A percentile compares a stretch with the other conserved stretches of the same genome.
Conservation (phyloP, 2,888 invertebrate species). For the Mythimna ferrago region DNA sequence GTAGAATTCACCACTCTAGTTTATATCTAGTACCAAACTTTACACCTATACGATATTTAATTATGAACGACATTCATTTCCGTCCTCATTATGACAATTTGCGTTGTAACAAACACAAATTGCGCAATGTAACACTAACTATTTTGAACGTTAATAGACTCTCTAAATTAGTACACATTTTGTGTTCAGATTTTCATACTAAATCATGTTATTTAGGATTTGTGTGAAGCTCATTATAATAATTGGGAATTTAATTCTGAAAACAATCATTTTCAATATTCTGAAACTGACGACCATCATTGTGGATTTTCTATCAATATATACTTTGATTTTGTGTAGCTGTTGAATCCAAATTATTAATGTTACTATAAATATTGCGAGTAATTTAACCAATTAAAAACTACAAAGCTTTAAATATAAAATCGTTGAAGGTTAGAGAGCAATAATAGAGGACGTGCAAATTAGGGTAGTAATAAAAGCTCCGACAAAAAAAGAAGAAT, state of each 20-base stretch:
- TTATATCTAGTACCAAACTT: slow-evolving; percentile 24
- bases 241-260: slow-evolving; percentile 28
- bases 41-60: slow-evolving; percentile 62
- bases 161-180: slow-evolving; percentile 49
- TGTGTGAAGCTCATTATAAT: slow-evolving; percentile 48
- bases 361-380: no score
- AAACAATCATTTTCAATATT: slow-evolving; percentile 48
- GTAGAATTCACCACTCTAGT: slow-evolving; percentile 9
- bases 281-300: background rate
- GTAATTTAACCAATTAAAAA: background rate
- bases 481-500: no score
- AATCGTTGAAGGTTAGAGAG: background rate
- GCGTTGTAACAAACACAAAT: slow-evolving; percentile 78
- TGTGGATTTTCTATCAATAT: background rate
- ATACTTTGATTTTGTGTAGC: background rate
- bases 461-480: no score
- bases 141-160: slow-evolving; percentile 65
- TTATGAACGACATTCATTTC: slow-evolving; percentile 76
- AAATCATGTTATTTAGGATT: slow-evolving; percentile 53
- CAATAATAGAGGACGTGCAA: background rate
- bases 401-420: background rate
- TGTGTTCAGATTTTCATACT: slow-evolving; percentile 53
- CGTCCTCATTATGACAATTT: slow-evolving; percentile 76
- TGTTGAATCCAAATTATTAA: background rate
- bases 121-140: slow-evolving; percentile 59